These are phyloP conservation scores for Syngnathus typhle DNA, from an alignment of 2,113 vertebrate genomes.

Conservation along the genomic window DNA sequence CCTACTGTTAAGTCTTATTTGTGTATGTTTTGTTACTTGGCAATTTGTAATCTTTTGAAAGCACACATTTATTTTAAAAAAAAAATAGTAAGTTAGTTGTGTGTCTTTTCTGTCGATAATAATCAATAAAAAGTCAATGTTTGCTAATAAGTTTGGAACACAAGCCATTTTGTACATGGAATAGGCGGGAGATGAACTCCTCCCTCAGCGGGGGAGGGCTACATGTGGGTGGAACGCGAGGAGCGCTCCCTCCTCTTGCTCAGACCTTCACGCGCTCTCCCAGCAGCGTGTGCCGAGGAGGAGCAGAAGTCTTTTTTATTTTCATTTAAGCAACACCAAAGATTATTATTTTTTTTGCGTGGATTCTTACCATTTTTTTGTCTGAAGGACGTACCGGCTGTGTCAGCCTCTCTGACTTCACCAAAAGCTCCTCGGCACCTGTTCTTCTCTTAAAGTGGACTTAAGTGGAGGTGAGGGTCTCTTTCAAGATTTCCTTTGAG, in stretches of 20 bases:
- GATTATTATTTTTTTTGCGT: not conserved
- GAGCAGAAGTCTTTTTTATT: not conserved
- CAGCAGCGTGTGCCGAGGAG: not conserved
- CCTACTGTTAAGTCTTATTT: no score
- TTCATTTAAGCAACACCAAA: not conserved
- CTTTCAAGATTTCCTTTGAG: not conserved
- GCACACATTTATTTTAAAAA: no score
- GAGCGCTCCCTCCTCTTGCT: not conserved
- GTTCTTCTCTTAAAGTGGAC: not conserved
- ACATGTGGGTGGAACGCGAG: slow-evolving; percentile 25
- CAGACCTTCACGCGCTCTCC: not conserved
- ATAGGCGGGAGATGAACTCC: slow-evolving; percentile 41
- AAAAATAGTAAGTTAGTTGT: no score
- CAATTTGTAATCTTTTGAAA: no score
- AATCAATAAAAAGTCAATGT: no score
- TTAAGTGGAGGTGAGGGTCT: not conserved
- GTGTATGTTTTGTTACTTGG: no score
- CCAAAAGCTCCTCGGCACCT: not conserved
- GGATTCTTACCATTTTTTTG: not conserved
- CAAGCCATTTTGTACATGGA: slow-evolving; percentile 8
- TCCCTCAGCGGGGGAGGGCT: slow-evolving; percentile 50
- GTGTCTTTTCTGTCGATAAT: no score
- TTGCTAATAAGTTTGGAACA: no score
- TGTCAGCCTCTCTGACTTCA: not conserved
- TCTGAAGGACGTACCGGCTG: not conserved